A percentile compares a stretch with the other conserved stretches of the same genome.
These are phyloP conservation scores for Brachyhypopomus gauderio DNA, from an alignment of 2,113 vertebrate genomes.

Conservation along the genomic window DNA sequence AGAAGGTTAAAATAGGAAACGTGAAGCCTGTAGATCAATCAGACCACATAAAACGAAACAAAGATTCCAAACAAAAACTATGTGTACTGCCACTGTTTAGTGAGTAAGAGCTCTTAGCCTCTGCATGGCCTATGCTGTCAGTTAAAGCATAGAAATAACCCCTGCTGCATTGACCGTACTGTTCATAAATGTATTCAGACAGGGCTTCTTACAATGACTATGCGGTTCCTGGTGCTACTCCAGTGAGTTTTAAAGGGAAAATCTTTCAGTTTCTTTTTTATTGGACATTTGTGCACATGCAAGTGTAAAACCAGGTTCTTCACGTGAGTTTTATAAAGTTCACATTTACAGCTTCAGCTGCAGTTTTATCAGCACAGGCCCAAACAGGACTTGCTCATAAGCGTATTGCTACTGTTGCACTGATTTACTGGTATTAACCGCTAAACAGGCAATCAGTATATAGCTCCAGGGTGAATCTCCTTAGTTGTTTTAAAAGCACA, in stretches of 20 bases:
- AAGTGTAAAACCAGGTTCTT: too few species aligned
- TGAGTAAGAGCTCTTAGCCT: neutral
- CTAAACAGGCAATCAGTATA: neutral
- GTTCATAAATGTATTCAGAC: neutral
- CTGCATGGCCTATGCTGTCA: neutral
- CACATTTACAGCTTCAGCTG: too few species aligned
- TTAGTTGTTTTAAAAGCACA: neutral
- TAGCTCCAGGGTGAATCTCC: neutral
- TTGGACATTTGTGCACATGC: neutral
- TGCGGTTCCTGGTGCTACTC: too few species aligned
- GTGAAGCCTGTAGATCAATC: conserved; percentile 23
- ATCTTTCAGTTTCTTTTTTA: too few species aligned
- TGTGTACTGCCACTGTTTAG: conserved; percentile 5
- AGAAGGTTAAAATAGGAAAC: neutral
- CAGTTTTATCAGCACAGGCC: too few species aligned
- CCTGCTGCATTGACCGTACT: neutral
- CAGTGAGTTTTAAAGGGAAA: neutral
- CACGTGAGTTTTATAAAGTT: too few species aligned
- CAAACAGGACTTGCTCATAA: neutral
- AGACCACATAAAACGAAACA: conserved; percentile 2
- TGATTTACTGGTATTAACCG: neutral
- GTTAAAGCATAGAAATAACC: neutral
- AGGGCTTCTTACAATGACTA: too few species aligned
- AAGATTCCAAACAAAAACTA: neutral
- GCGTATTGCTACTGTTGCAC: neutral